Evolutionary conservation across 2,797 vertebrate genomes (phyloP).

Genomic region (Rhincodon typus): DNA sequence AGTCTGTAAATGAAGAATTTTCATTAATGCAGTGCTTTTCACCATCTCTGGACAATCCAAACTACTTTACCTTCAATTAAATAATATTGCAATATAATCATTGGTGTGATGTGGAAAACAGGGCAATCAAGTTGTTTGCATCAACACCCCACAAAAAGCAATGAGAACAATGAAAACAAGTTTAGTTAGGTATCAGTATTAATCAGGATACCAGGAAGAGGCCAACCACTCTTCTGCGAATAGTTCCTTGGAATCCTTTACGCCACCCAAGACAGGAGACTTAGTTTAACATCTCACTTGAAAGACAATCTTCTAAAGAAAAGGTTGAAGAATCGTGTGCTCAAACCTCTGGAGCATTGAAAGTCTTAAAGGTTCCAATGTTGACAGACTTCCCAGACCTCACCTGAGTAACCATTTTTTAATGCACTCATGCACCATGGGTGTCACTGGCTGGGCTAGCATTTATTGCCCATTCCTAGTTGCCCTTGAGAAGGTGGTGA

Average conservation of each 20-base stretch:
- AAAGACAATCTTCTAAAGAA: too few relatives aligned
- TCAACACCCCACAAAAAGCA: not conserved
- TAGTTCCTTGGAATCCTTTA: not conserved
- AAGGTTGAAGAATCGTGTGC: not conserved
- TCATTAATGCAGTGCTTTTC: not conserved
- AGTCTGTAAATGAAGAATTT: not conserved
- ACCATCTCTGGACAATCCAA: not conserved
- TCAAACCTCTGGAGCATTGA: not conserved
- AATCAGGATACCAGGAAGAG: not conserved
- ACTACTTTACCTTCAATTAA: not conserved
- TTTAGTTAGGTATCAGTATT: not conserved
- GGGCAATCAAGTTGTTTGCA: not conserved
- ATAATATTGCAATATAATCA: not conserved
- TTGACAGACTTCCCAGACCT: not conserved
- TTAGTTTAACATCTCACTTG: too few relatives aligned
- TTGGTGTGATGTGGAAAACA: not conserved
- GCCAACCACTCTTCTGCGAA: not conserved
- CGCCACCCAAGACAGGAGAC: not conserved
- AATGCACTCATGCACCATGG: too few relatives aligned
- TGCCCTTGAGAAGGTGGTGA: too few relatives aligned
- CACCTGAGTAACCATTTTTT: not conserved
- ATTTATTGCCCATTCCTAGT: too few relatives aligned
- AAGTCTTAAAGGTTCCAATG: not conserved
- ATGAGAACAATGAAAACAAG: not conserved
- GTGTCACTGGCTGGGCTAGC: too few relatives aligned